Evolutionary conservation across 1,140 invertebrate species (phyloP).

Genomic region (Euwallacea similis): DNA sequence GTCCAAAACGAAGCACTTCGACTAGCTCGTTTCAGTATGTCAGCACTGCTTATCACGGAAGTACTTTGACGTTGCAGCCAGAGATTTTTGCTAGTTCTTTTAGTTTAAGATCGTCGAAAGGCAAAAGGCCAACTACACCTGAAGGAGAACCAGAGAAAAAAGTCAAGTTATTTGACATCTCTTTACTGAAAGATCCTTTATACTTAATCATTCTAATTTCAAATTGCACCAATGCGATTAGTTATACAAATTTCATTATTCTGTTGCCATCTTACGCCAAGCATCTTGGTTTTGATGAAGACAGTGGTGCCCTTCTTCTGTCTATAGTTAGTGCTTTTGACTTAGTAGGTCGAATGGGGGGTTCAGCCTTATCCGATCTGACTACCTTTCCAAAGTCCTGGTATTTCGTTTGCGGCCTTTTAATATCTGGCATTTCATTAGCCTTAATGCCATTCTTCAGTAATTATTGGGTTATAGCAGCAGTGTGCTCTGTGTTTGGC

Average conservation of each 20-base stretch:
- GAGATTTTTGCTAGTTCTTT: conserved; percentile 76
- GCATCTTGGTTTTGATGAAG: conserved; percentile 68
- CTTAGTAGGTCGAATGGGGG: conserved; percentile 77
- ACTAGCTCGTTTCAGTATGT: conserved; percentile 81
- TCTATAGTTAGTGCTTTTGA: conserved; percentile 79
- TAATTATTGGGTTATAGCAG: conserved; percentile 61
- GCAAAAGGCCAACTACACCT: conserved; percentile 39
- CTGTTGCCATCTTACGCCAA: conserved; percentile 74
- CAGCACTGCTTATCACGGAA: conserved; percentile 80
- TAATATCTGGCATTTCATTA: conserved; percentile 74
- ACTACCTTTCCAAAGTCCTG: conserved; percentile 73
- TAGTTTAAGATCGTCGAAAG: conserved; percentile 65
- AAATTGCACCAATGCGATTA: conserved; percentile 81
- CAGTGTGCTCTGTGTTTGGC: conserved; percentile 75
- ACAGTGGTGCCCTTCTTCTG: conserved; percentile 67
- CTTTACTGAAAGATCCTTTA: conserved; percentile 74
- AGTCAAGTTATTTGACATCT: conserved; percentile 74
- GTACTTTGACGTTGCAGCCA: conserved; percentile 75
- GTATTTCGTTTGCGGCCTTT: conserved; percentile 77
- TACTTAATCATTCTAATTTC: conserved; percentile 81
- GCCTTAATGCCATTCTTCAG: conserved; percentile 67
- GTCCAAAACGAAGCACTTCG: conserved; percentile 68
- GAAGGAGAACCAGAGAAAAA: conserved; percentile 34
- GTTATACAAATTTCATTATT: conserved; percentile 84
- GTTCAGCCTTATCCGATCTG: conserved; percentile 76